These are phyloP conservation scores for Heptranchias perlo DNA, from an alignment of 2,113 vertebrate species.

Conservation along the genomic window DNA sequence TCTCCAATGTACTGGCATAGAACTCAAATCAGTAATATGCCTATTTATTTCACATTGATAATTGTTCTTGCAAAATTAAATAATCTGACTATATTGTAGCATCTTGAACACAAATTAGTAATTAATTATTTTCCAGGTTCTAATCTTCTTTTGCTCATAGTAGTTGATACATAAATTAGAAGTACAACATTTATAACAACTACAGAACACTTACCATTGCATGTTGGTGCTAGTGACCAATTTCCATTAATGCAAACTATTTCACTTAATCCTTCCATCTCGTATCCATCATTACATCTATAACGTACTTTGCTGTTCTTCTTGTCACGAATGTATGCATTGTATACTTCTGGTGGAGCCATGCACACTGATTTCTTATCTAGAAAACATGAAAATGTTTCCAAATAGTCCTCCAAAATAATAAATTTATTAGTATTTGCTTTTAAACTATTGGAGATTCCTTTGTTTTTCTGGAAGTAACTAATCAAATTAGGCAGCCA, in stretches of 20 bases:
- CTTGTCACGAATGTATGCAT: rapidly evolving
- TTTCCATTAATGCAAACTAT: conserved; percentile 16
- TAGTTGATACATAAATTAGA: too few relatives aligned
- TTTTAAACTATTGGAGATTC: background rate
- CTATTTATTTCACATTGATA: too few relatives aligned
- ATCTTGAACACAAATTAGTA: too few relatives aligned
- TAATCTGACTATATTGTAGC: too few relatives aligned
- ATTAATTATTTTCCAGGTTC: too few relatives aligned
- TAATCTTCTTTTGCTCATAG: too few relatives aligned
- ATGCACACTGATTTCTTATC: background rate
- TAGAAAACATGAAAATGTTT: background rate
- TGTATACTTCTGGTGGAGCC: background rate
- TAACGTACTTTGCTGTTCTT: background rate
- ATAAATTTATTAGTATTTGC: background rate
- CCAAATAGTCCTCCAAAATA: background rate
- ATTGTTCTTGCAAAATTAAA: too few relatives aligned
- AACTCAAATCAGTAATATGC: too few relatives aligned
- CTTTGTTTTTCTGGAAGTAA: background rate
- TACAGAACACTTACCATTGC: background rate
- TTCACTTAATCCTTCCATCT: background rate
- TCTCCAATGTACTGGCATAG: too few relatives aligned
- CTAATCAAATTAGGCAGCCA: too few relatives aligned
- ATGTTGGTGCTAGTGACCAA: conserved; percentile 29
- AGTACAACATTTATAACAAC: too few relatives aligned
- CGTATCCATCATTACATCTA: background rate